Percentiles rank a stretch among this genome's conserved stretches.
Conservation (phyloP, 30 jellyfish, hydroid and myxozoan species). For the Aurelia coerulea region DNA sequence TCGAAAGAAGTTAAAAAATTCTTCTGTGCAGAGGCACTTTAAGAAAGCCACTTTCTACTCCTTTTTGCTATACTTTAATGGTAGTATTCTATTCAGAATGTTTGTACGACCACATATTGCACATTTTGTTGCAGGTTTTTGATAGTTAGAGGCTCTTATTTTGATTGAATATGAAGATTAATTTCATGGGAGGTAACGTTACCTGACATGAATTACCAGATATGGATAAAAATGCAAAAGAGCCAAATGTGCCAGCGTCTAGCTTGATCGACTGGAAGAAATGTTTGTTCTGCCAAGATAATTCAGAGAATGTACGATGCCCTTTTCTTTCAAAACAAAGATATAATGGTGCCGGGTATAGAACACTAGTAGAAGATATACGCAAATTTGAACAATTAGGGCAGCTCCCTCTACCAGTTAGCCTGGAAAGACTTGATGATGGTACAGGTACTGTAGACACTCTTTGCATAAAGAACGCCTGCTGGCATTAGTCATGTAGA, state of each 20-base stretch:
- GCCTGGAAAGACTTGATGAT: conserved; percentile 41
- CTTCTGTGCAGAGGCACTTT: too few species aligned
- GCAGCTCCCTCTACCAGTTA: conserved; percentile 10
- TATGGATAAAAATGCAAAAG: conserved; percentile 11
- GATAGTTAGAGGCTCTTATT: too few species aligned
- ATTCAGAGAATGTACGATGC: conserved; percentile 7
- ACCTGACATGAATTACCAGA: conserved; percentile 1
- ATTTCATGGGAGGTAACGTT: too few species aligned
- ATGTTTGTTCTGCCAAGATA: conserved; percentile 16
- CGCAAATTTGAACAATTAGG: conserved; percentile 28
- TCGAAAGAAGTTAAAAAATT: too few species aligned
- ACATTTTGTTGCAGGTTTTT: too few species aligned
- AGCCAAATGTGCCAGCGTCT: conserved; percentile 1
- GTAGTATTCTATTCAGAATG: too few species aligned
- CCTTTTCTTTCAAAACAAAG: conserved; percentile 32
- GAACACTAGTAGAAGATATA: conserved; percentile 24
- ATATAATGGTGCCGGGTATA: conserved; percentile 35
- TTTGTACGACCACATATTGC: too few species aligned
- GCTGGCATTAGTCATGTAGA: conserved; percentile 50
- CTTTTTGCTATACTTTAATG: too few species aligned
- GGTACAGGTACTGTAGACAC: conserved; percentile 26
- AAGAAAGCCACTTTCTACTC: too few species aligned
- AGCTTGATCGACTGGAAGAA: conserved; percentile 22
- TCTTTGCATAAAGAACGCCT: conserved; percentile 3
- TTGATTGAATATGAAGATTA: background rate